A percentile compares a stretch with the other conserved stretches of the same genome.
These are phyloP conservation scores for Epinotia brunnichana DNA, from an alignment of 2,888 invertebrate species.

Conservation along the genomic window DNA sequence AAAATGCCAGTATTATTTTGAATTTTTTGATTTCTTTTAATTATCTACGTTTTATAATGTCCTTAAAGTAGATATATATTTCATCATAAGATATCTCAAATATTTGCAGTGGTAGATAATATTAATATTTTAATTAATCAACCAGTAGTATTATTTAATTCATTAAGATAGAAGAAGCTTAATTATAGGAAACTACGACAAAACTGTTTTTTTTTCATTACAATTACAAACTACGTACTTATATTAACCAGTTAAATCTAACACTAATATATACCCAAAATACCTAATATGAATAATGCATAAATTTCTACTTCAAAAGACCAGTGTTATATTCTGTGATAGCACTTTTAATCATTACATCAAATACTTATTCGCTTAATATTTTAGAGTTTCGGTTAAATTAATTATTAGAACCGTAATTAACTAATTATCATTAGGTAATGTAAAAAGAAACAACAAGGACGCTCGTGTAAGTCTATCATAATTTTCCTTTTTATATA, in stretches of 20 bases:
- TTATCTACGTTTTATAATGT: slow-evolving; percentile 85
- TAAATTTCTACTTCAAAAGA: slow-evolving; percentile 80
- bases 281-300: slow-evolving; percentile 84
- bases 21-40: slow-evolving; percentile 85
- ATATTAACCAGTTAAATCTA: slow-evolving; percentile 82
- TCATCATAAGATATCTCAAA: slow-evolving; percentile 85
- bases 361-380: slow-evolving; percentile 75
- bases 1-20: slow-evolving; percentile 82
- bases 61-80: slow-evolving; percentile 85
- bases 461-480: slow-evolving; percentile 81
- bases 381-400: slow-evolving; percentile 79
- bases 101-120: slow-evolving; percentile 83
- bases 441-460: slow-evolving; percentile 78
- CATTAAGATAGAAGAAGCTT: slow-evolving; percentile 84
- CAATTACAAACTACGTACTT: slow-evolving; percentile 83
- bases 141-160: slow-evolving; percentile 83
- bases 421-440: slow-evolving; percentile 85
- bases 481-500: slow-evolving; percentile 83
- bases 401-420: slow-evolving; percentile 84
- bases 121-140: slow-evolving; percentile 84
- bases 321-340: slow-evolving; percentile 75
- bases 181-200: slow-evolving; percentile 84
- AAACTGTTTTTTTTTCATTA: slow-evolving; percentile 80
- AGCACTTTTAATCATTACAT: slow-evolving; percentile 79
- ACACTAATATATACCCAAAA: slow-evolving; percentile 84